phyloP scores from a whole-genome alignment of 2,797 vertebrate genomes.

The Anguilla megastoma region DNA sequence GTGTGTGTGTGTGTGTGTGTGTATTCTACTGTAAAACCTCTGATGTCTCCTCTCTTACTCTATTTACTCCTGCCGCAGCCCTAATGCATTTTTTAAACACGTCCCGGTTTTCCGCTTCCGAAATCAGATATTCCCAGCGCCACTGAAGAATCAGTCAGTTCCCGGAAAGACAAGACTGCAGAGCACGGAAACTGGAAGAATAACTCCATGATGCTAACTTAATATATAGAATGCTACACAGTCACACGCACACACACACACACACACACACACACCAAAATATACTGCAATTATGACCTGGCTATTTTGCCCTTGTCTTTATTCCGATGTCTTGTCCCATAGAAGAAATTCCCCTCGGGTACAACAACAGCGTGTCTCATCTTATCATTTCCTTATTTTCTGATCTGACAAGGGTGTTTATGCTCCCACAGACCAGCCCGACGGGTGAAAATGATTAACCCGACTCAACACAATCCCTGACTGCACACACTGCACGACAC shows the following conservation, averaged over 20 bases:
- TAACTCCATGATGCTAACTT: not conserved
- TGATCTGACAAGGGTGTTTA: not conserved
- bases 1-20: not conserved
- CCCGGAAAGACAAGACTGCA: not conserved
- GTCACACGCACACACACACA: not conserved
- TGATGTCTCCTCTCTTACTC: not conserved
- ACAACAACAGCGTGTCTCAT: not conserved
- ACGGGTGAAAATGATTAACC: not conserved
- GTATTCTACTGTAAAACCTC: not conserved
- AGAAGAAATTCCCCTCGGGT: not conserved
- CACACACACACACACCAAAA: not conserved
- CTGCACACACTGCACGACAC: too few relatives aligned
- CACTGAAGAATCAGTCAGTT: not conserved
- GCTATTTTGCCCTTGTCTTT: not conserved
- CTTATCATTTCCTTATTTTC: not conserved
- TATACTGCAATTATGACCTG: not conserved
- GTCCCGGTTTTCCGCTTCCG: not conserved
- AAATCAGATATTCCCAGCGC: conserved; percentile 1
- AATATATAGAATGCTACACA: too few relatives aligned
- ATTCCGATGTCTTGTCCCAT: not conserved
- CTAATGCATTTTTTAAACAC: not conserved
- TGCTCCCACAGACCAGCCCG: not conserved
- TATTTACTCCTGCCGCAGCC: not conserved
- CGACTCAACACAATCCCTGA: too few relatives aligned
- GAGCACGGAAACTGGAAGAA: not conserved